Evolutionary conservation across 2,888 invertebrate species (phyloP), one percentile per base, ranked within the genome.

Genomic region (Ametastegia equiseti): DNA sequence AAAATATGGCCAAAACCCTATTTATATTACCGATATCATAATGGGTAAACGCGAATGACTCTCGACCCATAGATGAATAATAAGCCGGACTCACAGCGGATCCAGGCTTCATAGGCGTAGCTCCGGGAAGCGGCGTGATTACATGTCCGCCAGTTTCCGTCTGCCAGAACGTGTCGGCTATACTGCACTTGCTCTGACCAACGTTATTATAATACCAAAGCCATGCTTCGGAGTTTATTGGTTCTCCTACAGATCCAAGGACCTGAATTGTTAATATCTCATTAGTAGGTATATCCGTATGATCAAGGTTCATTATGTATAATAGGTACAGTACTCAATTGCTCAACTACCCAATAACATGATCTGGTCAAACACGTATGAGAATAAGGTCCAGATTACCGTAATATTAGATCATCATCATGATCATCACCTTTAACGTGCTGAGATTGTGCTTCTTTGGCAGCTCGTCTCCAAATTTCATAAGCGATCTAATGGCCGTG

Each of bases 121-220:
- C 98, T 27, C 98, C 99, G 0, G 99, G 99, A 77, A 99, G 92
- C 45, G 99, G 98, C 47, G 99, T 98, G 69, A 99, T 94, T 27
- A 99, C 97, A 92, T 99, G 99, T 0, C 99, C 99, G 9, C 99
- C 99, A 5, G 99, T 99, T 93, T 99, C 99, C 0, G 99, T 99
- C 93, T 99, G 99, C 99, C 99, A 99, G 93, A 98, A 99, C 0
- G 99, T 99, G 91, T 99, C 99, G 0, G 97, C 97, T 88, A 99
- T 96, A 80, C 98, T 97, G 92, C 98, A 98, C 84, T 94, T 95
- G 69, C 95, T 94, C 83, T 95, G 94, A 4, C 98, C 98, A 36
- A 98, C 94, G 42, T 95, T 89, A 85, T 95, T 94, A 91, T 98
- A 96, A 92, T 98, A 99, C 99, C 99, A 99, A 73, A 96, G 92